Evolutionary conservation across 2,888 invertebrate species (phyloP).

Genomic region (Sthenelais limicola): DNA sequence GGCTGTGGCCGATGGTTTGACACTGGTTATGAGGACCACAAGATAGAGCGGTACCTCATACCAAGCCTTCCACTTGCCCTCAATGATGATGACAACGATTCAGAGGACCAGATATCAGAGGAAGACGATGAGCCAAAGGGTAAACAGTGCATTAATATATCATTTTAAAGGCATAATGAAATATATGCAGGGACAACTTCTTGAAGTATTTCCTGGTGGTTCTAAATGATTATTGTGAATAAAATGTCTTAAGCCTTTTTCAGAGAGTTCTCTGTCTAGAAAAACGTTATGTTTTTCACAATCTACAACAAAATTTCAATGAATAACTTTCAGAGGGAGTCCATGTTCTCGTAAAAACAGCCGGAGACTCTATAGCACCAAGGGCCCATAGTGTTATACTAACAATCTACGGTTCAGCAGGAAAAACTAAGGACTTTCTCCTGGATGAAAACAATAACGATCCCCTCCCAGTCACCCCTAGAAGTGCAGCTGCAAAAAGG

Average conservation of each 20-base stretch:
- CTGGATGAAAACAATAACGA: slow-evolving; percentile 22
- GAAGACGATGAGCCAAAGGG: neutral
- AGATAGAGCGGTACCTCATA: slow-evolving; percentile 57
- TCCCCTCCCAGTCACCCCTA: too few species aligned
- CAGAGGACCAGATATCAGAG: neutral
- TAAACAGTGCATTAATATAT: neutral
- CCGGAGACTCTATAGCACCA: neutral
- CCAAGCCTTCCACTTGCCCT: slow-evolving; percentile 44
- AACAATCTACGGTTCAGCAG: slow-evolving; percentile 62
- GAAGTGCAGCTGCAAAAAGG: too few species aligned
- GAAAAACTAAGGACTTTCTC: slow-evolving; percentile 55
- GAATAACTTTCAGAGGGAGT: slow-evolving; percentile 11
- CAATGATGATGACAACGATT: too few species aligned
- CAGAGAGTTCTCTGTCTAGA: too few species aligned
- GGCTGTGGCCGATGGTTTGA: slow-evolving; percentile 65
- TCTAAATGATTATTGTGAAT: too few species aligned
- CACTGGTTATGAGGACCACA: slow-evolving; percentile 58
- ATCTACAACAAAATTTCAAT: neutral
- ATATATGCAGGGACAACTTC: too few species aligned
- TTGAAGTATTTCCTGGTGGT: too few species aligned
- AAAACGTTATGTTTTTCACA: neutral
- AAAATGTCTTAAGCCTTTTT: too few species aligned
- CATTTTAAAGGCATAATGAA: too few species aligned
- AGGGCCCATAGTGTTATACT: slow-evolving; percentile 54
- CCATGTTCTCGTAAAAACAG: slow-evolving; percentile 2